phyloP scores from a whole-genome alignment of 2,797 vertebrate species.

The Anisognathus igniventris region DNA sequence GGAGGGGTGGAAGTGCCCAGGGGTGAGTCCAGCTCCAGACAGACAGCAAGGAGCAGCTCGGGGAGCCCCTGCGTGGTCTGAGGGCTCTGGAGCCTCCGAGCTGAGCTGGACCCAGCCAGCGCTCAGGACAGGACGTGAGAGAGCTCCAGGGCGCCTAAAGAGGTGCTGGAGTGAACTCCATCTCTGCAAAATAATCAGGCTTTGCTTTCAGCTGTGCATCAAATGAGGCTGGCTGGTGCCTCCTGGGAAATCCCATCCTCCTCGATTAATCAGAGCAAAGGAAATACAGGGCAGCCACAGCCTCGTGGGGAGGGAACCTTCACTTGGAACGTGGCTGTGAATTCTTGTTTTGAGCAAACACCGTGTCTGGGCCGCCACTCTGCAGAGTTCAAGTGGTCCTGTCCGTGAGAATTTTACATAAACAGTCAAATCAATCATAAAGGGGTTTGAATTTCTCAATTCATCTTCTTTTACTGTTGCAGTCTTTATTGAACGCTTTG shows the following conservation, averaged over 20 bases:
- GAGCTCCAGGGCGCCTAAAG: not conserved
- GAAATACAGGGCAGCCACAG: not conserved
- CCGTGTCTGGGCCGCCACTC: not conserved
- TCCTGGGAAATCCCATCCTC: constrained; percentile 25
- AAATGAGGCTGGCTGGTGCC: not conserved
- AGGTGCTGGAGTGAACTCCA: not conserved
- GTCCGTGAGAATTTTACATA: not conserved
- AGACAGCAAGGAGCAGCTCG: not conserved
- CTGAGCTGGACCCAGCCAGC: not conserved
- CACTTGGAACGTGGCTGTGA: not conserved
- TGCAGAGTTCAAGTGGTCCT: not conserved
- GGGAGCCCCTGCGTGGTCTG: accelerated
- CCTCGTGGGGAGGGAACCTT: not conserved
- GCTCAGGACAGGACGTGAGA: not conserved
- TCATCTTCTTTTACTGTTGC: not conserved
- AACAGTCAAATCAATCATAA: not conserved
- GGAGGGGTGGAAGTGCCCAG: accelerated
- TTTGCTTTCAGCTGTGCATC: not conserved
- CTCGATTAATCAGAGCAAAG: not conserved
- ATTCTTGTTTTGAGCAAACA: not conserved
- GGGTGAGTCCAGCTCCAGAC: accelerated
- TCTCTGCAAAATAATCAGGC: not conserved
- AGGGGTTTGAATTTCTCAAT: not conserved
- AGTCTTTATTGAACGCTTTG: not conserved
- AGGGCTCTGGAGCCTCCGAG: not conserved